Evolutionary conservation across 2,113 vertebrate genomes (phyloP).

Genomic region (Himantopus leucocephalus): DNA sequence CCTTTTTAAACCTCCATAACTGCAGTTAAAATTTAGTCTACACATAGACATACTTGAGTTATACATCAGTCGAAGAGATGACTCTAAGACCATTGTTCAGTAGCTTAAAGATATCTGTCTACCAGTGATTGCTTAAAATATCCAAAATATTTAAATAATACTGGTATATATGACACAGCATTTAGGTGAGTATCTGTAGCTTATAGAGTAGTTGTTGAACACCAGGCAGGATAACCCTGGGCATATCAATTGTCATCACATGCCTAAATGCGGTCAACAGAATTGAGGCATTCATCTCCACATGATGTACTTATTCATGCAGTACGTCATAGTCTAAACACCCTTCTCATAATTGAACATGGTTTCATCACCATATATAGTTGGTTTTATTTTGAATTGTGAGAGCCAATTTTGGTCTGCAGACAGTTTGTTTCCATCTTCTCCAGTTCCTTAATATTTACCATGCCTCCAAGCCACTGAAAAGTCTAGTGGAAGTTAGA

Average conservation of each 20-base stretch:
- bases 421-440: neutral
- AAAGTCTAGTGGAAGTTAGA: neutral
- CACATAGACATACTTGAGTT: rapidly evolving
- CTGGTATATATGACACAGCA: neutral
- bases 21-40: neutral
- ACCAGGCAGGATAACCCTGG: neutral
- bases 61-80: neutral
- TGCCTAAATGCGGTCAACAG: neutral
- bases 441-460: neutral
- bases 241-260: rapidly evolving
- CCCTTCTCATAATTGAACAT: neutral
- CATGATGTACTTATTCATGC: neutral
- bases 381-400: neutral
- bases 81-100: neutral
- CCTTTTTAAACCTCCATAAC: neutral
- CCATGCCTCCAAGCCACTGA: neutral
- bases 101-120: neutral
- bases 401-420: neutral
- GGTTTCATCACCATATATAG: neutral
- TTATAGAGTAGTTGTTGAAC: neutral
- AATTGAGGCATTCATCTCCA: neutral
- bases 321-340: neutral
- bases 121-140: neutral
- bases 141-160: neutral
- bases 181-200: neutral